Evolutionary conservation across 2,113 vertebrate species (phyloP), one percentile per base, ranked within the genome.

Genomic region (Ammodramus savannarum): DNA sequence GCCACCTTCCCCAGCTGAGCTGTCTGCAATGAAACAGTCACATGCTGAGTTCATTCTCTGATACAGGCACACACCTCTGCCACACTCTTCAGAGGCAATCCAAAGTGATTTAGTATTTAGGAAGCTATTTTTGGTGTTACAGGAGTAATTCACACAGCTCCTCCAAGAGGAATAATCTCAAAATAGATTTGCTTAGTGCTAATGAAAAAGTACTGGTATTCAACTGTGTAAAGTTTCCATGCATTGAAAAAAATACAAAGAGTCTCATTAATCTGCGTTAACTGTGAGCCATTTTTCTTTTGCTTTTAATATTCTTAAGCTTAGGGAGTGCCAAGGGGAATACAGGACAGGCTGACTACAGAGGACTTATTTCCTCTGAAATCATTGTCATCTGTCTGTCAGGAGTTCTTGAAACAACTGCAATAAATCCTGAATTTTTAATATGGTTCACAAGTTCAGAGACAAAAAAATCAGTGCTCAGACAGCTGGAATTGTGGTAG

Each of bases 371-470:
- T 93, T 95, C 85, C 46, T 93, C 71, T 66, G 89, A 95, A 93
- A 94, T 79, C 54, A 73, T 68, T 31, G 38, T 92, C 62, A 87
- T 72, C 61, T 58, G 23, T 90, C 94, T 94, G 71, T 83, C 76
- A 91, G 72, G 61, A 89, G 49, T 77, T 94, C 65, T 75, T 87
- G 71, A 96, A 97, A 91, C 41, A 88, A 71, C 61, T 91, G 91
- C 88, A 94, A 85, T 86, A 96, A 94, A 91, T 91, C 72, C 51
- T 85, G 84, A 89, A 92, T 96, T 95, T 96, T 96, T 95, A 86
- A 96, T 96, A 69, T 52, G 74, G 81, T 88, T 96, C 94, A 84
- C 44, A 87, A 92, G 92, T 92, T 97, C 91, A 96, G 80, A 96
- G 77, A 76, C 73, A 92, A 78, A 77, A 88, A 91, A 89, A 92